Conservation (phyloP, 30 jellyfish, hydroid and myxozoan species). For the Cassiopea andromeda region DNA sequence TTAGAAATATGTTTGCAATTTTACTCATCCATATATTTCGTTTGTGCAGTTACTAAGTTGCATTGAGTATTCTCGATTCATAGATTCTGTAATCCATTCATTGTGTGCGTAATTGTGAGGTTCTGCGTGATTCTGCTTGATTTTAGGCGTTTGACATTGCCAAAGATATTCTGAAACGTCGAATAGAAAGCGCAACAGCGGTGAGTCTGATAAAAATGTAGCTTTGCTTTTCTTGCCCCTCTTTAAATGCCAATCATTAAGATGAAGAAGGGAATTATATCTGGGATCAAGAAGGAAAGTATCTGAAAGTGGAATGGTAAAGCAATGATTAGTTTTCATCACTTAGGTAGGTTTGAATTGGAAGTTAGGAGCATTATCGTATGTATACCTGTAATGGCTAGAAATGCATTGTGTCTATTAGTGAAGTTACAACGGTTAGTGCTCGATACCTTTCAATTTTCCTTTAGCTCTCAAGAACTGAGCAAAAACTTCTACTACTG, state of each 20-base stretch:
- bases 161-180: conserved; percentile 65
- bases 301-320: too few species aligned
- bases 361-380: background rate
- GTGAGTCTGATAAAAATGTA: too few species aligned
- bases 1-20: too few species aligned
- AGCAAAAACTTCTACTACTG: conserved; percentile 56
- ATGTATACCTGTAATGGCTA: too few species aligned
- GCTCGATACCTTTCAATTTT: background rate
- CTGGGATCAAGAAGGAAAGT: too few species aligned
- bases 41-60: too few species aligned
- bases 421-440: background rate
- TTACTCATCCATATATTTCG: too few species aligned
- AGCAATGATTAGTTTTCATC: background rate
- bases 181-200: conserved; percentile 14
- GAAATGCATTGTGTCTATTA: background rate
- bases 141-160: conserved; percentile 91
- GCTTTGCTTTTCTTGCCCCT: too few species aligned
- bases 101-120: background rate
- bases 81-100: too few species aligned
- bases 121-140: background rate
- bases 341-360: background rate
- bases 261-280: too few species aligned
- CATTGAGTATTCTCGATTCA: too few species aligned
- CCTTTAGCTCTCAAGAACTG: conserved; percentile 61
- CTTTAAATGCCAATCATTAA: too few species aligned